A percentile compares a stretch with the other conserved stretches of the same genome.
Evolutionary conservation across 2,888 invertebrate genomes (phyloP).

Genomic region (Parnassius smintheus): DNA sequence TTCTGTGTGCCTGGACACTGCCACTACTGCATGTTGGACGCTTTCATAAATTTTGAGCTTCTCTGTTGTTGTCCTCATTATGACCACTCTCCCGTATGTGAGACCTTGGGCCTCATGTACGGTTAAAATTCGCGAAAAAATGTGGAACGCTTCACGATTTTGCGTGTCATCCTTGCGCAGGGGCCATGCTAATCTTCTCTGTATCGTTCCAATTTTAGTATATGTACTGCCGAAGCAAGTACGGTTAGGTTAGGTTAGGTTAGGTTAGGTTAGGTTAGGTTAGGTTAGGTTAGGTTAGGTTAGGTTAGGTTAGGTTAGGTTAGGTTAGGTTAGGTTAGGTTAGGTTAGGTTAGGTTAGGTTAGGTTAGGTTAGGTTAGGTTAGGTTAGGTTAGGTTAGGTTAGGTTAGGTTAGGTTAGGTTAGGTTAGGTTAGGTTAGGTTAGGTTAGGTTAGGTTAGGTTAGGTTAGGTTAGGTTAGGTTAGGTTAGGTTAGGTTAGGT

Average conservation of each 20-base stretch:
- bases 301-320: slow-evolving; percentile 25
- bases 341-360: slow-evolving; percentile 29
- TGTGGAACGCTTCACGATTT: no score
- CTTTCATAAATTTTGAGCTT: no score
- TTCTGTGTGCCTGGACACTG: no score
- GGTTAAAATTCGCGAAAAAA: background rate
- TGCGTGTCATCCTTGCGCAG: no score
- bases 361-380: slow-evolving; percentile 25
- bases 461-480: slow-evolving; percentile 24
- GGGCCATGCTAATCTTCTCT: no score
- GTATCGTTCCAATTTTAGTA: no score
- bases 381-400: slow-evolving; percentile 23
- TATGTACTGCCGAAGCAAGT: no score
- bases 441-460: slow-evolving; percentile 24
- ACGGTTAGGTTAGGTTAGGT: slow-evolving; percentile 14
- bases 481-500: slow-evolving; percentile 27
- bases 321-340: slow-evolving; percentile 29
- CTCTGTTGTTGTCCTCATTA: no score
- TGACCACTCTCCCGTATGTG: no score
- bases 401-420: slow-evolving; percentile 32
- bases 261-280: slow-evolving; percentile 4
- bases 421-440: slow-evolving; percentile 27
- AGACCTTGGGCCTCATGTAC: no score
- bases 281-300: slow-evolving; percentile 30
- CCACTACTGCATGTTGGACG: no score